A percentile compares a stretch with the other conserved stretches of the same genome.
phyloP scores from a whole-genome alignment of 1,140 invertebrate genomes.

The Magallana angulata region DNA sequence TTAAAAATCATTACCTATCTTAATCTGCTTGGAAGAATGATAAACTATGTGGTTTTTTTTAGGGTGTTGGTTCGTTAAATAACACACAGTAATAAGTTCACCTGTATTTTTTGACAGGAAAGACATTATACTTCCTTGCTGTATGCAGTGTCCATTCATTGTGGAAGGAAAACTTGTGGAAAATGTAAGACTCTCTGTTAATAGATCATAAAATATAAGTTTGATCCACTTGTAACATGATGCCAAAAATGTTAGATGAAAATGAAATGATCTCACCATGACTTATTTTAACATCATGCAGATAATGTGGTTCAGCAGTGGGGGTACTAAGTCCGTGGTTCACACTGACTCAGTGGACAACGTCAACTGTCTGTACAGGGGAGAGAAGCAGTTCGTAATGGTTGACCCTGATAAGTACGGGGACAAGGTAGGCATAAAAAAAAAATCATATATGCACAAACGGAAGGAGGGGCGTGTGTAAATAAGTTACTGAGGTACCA shows the following conservation, averaged over 20 bases:
- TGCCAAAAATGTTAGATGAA: too few species aligned
- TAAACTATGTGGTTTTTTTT: too few species aligned
- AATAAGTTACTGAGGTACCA: too few species aligned
- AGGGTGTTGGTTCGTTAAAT: too few species aligned
- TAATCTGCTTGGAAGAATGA: too few species aligned
- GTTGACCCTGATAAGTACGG: slow-evolving; percentile 75
- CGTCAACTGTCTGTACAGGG: slow-evolving; percentile 77
- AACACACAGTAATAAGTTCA: too few species aligned
- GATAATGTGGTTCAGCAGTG: slow-evolving; percentile 79
- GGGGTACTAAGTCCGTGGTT: slow-evolving; percentile 78
- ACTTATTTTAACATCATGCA: slow-evolving; percentile 25
- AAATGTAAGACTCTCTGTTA: slow-evolving; percentile 63
- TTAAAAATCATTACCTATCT: too few species aligned
- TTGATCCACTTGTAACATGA: too few species aligned
- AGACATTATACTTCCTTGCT: slow-evolving; percentile 72
- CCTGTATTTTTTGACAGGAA: slow-evolving; percentile 56
- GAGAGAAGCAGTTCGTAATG: slow-evolving; percentile 75
- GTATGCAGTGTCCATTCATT: slow-evolving; percentile 72
- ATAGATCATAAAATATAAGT: neutral
- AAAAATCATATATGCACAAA: too few species aligned
- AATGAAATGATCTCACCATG: too few species aligned
- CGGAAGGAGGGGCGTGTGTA: too few species aligned
- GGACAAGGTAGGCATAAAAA: slow-evolving; percentile 64
- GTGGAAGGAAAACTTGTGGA: slow-evolving; percentile 66
- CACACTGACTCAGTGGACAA: slow-evolving; percentile 78